Base-by-base conservation (phyloP, 2,888 invertebrate genomes). In the Agonopterix alstromeriana region DNA sequence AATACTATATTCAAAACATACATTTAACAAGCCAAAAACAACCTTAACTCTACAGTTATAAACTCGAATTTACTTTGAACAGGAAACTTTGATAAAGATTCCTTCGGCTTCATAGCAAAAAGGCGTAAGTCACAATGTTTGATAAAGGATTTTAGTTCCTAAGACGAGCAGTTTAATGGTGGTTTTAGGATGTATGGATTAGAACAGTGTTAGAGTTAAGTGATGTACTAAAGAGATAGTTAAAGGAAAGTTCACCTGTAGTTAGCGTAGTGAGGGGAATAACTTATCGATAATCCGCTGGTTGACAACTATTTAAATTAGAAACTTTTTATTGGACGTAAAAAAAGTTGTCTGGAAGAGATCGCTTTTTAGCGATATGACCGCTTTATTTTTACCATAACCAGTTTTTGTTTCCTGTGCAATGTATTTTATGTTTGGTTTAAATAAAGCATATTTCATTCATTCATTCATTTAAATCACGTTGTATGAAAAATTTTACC, bases 211-310 rank as follows among this genome's bases (percentile, higher is more conserved):
- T 55, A 53, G 61, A 60, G 61, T 60, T 70, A 71, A 74, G 70
- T 64, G 73, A 71, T 73, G 70, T 67, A 64, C 67, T 64, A 65
- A 70, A 69, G 72, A 75, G 74, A 77, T 76, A 75, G 76, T 77
- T 73, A 71, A 67, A 62, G 65, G 64, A 63, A 68, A 75, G 70
- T 77, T 74, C 67, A 72, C 70, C 73, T 73, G 70, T 58, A 67
- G 58, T 57, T 49, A 48, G 46, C 27, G 2, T 67, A 72, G 67
- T 48, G 70, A 59, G 57, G 67, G 47, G 64, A 36, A 27, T 7
- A 27, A 27, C 27, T 27, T 27, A 27, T 27, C 27, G 27, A 27
- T 27, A 27, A 27, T 27, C 27, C 27, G 7, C 3, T 27, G 7
- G 27, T 27, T 3, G 27, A 27, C 5, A 27, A 27, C 27, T 27